Conservation (phyloP, 2,888 invertebrate genomes). For the Polydrusus cervinus region DNA sequence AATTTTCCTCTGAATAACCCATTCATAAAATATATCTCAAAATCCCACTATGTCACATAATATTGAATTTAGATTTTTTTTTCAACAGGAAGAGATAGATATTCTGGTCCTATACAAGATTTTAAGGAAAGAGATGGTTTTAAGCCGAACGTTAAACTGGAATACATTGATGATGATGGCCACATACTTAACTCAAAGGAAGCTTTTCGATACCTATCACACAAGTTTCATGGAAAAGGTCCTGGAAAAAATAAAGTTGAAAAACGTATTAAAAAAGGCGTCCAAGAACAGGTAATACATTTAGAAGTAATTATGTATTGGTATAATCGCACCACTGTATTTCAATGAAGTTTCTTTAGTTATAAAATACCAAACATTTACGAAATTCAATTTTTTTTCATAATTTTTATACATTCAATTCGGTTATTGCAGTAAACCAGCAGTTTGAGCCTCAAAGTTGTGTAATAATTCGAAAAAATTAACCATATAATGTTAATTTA, state of each 20-base stretch:
- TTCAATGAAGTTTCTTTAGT: too few relatives aligned
- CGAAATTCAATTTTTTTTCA: too few relatives aligned
- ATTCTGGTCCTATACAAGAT: conserved; percentile 89
- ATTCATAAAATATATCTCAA: too few relatives aligned
- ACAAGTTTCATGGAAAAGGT: conserved; percentile 99
- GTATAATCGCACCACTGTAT: too few relatives aligned
- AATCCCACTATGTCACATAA: too few relatives aligned
- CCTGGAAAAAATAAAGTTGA: conserved; percentile 99
- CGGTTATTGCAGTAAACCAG: too few relatives aligned
- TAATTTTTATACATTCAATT: too few relatives aligned
- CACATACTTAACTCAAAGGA: conserved; percentile 94
- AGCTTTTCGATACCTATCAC: conserved; percentile 91
- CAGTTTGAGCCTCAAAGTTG: too few relatives aligned
- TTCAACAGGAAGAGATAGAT: conserved; percentile 76
- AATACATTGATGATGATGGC: conserved; percentile 98
- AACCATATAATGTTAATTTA: too few relatives aligned
- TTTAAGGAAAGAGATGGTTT: conserved; percentile 94
- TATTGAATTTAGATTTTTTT: neutral
- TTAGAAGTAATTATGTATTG: neutral
- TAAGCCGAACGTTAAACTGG: conserved; percentile 94
- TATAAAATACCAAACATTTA: too few relatives aligned
- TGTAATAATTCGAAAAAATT: too few relatives aligned
- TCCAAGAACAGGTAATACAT: conserved; percentile 88
- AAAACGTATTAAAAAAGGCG: conserved; percentile 94
- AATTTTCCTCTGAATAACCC: too few relatives aligned